Evolutionary conservation across 2,113 vertebrate genomes (phyloP), one percentile per base, ranked within the genome.

Genomic region (Alosa alosa): DNA sequence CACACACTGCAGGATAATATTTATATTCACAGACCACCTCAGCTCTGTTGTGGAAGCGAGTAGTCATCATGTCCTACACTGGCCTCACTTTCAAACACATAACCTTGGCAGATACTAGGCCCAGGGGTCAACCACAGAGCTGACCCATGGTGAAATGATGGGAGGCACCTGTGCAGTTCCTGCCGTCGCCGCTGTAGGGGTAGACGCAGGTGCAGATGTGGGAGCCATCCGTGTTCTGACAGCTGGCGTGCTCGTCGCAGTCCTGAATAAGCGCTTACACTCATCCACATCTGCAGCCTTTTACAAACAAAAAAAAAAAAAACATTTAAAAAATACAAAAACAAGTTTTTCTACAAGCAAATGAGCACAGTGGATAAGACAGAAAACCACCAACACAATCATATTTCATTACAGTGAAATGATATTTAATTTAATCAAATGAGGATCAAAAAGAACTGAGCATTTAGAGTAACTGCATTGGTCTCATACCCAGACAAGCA

Each of bases 181-280:
- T 99, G 13, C 98, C 98, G 39, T 98, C 94, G 88, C 98, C 98
- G 9, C 92, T 96, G 90, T 98, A 97, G 1, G 97, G 98, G 41
- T 93, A 94, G 64, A 94, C 86, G 82, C 98, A 99, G 0, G 95
- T 96, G 90, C 98, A 99, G 87, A 94, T 84, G 85, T 99, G 98
- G 25, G 98, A 99, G 41, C 98, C 98, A 0, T 99, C 96, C 1
- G 96, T 98, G 90, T 99, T 99, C 81, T 95, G 94, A 93, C 98
- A 99, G 83, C 94, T 97, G 0, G 98, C 96, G 0, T 97, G 95
- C 36, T 94, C 87, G 50, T 96, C 93, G 0, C 98, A 99, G 83
- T 99, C n/a, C n/a, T n/a, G n/a, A n/a, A n/a, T n/a, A 83, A 99
- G 95, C 4, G 97, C 97, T n/a, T n/a, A 0, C 98, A 99, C 90